These are phyloP conservation scores for Nemurella pictetii DNA, from an alignment of 2,888 invertebrate genomes.

Conservation along the genomic window DNA sequence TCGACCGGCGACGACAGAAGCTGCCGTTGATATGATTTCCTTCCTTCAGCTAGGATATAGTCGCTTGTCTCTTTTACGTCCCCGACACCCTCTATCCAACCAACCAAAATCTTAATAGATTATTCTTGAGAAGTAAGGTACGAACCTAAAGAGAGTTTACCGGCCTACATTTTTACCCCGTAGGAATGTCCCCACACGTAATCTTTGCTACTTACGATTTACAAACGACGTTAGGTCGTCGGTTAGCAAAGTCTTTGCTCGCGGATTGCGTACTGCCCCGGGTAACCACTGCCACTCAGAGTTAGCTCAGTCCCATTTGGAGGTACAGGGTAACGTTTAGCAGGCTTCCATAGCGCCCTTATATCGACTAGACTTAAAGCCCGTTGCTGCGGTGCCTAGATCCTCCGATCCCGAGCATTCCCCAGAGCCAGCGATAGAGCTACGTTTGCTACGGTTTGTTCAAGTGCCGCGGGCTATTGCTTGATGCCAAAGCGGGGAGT, in stretches of 20 bases:
- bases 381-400: not conserved
- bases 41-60: too few relatives aligned
- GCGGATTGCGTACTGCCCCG: not conserved
- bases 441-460: too few relatives aligned
- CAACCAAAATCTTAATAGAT: slow-evolving; percentile 37
- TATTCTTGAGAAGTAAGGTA: not conserved
- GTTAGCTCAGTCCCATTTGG: slow-evolving; percentile 14
- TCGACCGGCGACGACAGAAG: too few relatives aligned
- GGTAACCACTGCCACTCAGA: not conserved
- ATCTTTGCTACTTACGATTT: not conserved
- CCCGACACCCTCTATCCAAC: slow-evolving; percentile 35
- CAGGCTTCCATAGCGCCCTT: not conserved
- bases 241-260: not conserved
- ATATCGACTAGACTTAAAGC: not conserved
- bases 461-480: too few relatives aligned
- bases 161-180: not conserved
- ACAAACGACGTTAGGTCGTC: not conserved
- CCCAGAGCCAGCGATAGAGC: too few relatives aligned
- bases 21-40: too few relatives aligned
- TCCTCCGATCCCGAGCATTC: not conserved
- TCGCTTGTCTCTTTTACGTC: too few relatives aligned
- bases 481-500: not conserved
- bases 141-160: not conserved
- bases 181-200: not conserved
- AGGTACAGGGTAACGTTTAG: slow-evolving; percentile 9